Evolutionary conservation across 2,797 vertebrate genomes (phyloP), one percentile per base, ranked within the genome.

Genomic region (Chelmon rostratus): DNA sequence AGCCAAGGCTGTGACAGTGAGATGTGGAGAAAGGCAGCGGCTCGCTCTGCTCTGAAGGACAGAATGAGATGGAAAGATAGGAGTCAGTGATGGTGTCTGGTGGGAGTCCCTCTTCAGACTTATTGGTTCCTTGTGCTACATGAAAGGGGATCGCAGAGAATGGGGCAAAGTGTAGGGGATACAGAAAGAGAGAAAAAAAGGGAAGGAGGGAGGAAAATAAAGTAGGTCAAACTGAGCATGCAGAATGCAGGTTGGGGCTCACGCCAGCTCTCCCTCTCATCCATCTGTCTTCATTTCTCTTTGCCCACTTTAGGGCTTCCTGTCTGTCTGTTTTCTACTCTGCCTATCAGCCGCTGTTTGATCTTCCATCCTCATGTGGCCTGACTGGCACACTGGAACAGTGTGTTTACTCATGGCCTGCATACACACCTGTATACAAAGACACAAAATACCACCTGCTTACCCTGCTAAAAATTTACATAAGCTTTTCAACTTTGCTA

Each of bases 171-270:
- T 68, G 67, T 19, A 63, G 23, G 75, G 73, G 70, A 86, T 6
- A 46, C n/a, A 79, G 67, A 74, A 58, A 80, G 25, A 57, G 38
- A 68, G 35, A 64, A 72, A 73, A 47, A 52, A 52, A 44, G 56
- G 58, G 19, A 13, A 62, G 28, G 42, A 79, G 50, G 52, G 67
- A 75, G 70, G 35, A 81, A 82, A 90, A 66, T 72, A 90, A 93
- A 93, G 87, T 88, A 91, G 91, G 90, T 92, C 91, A 92, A 81
- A 63, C 23, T 66, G 72, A 85, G 84, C 76, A 78, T 82, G 67
- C 61, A 81, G 64, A 84, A 68, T 62, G 74, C 81, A 78, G 76
- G 44, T 61, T 65, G 66, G 81, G 64, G 71, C 82, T 87, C 66
- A n/a, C 2, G 70, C 72, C 84, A 84, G 75, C 3, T 68, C 46